Evolutionary conservation across 1,140 invertebrate genomes (phyloP).

Genomic region (Neoseiulus cucumeris): DNA sequence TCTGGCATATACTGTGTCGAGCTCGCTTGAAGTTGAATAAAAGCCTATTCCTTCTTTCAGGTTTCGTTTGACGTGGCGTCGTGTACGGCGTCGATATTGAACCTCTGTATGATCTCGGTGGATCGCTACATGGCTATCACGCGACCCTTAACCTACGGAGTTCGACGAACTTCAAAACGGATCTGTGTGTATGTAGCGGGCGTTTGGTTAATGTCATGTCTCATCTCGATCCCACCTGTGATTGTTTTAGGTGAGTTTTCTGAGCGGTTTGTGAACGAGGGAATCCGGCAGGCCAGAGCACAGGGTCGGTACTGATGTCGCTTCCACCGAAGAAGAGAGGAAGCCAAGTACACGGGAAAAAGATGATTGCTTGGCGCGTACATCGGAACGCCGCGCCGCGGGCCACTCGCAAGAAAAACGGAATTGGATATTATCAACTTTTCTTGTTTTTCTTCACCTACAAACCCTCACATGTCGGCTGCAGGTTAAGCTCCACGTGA

Average conservation of each 20-base stretch:
- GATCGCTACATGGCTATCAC: conserved; percentile 85
- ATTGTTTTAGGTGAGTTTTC: background rate
- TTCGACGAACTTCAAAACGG: conserved; percentile 64
- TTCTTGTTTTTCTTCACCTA: no score
- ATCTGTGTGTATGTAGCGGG: conserved; percentile 67
- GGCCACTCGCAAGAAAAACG: no score
- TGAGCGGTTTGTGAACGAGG: no score
- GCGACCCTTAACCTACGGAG: conserved; percentile 70
- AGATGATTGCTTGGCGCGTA: no score
- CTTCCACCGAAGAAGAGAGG: conserved; percentile 31
- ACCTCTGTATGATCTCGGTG: conserved; percentile 57
- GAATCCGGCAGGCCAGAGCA: no score
- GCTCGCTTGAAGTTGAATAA: no score
- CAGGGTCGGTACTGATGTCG: no score
- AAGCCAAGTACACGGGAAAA: no score
- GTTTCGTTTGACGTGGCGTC: conserved; percentile 85
- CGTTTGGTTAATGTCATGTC: conserved; percentile 75
- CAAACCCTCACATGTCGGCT: no score
- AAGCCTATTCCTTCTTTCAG: conserved; percentile 32
- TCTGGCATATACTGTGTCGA: background rate
- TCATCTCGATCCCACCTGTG: conserved; percentile 35
- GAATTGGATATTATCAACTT: no score
- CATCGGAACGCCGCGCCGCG: no score
- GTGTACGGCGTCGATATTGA: conserved; percentile 85
- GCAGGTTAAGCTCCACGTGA: no score